Conservation (phyloP, 2,888 invertebrate genomes). For the Drosophila ustulata region DNA sequence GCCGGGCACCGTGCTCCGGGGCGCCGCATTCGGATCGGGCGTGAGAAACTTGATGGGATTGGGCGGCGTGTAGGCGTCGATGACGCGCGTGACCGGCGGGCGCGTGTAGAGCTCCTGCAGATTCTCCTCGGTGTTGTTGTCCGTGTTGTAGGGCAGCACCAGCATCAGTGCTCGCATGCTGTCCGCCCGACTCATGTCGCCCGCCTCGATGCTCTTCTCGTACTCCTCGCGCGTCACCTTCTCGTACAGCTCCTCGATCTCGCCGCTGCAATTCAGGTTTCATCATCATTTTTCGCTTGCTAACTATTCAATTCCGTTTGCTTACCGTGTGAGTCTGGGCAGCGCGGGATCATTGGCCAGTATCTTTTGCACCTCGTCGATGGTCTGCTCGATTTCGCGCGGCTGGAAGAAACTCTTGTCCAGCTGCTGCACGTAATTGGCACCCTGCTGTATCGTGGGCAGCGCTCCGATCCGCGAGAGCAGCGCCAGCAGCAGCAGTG, state of each 20-base stretch:
- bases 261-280: slow-evolving; percentile 74
- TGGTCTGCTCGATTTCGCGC: slow-evolving; percentile 83
- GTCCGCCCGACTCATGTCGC: slow-evolving; percentile 83
- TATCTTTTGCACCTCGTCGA: slow-evolving; percentile 84
- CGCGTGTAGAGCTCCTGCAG: slow-evolving; percentile 84
- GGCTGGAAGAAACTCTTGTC: slow-evolving; percentile 75
- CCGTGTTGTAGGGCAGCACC: slow-evolving; percentile 84
- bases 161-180: slow-evolving; percentile 85
- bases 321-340: slow-evolving; percentile 84
- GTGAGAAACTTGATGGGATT: slow-evolving; percentile 81
- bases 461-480: slow-evolving; percentile 29
- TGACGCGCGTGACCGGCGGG: slow-evolving; percentile 83
- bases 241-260: slow-evolving; percentile 85
- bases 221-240: slow-evolving; percentile 85
- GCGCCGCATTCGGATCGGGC: slow-evolving; percentile 71
- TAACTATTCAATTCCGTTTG: neutral
- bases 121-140: slow-evolving; percentile 83
- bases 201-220: slow-evolving; percentile 83
- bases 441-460: slow-evolving; percentile 63
- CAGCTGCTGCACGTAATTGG: slow-evolving; percentile 67
- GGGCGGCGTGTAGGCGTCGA: slow-evolving; percentile 81
- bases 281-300: too few relatives aligned
- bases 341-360: slow-evolving; percentile 83
- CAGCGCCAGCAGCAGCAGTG: slow-evolving; percentile 32
- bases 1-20: slow-evolving; percentile 73